These are phyloP conservation scores for Syngnathus floridae DNA, from an alignment of 2,113 vertebrate genomes.

Conservation along the genomic window DNA sequence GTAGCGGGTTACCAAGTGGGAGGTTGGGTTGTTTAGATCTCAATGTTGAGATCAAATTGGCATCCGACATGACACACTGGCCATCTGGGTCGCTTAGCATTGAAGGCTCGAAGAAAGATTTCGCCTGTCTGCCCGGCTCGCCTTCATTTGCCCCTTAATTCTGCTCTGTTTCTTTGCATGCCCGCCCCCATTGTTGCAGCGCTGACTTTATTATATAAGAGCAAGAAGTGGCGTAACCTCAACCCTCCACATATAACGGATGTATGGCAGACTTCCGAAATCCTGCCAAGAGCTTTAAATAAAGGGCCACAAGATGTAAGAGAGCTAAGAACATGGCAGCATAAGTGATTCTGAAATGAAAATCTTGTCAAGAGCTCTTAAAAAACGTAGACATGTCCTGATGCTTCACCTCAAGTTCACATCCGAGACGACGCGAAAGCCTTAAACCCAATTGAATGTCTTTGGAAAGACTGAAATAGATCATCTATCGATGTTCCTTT, in stretches of 20 bases:
- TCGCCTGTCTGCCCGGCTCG: conserved; percentile 51
- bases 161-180: conserved; percentile 66
- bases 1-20: conserved; percentile 43
- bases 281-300: neutral
- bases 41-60: conserved; percentile 48
- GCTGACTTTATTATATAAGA: conserved; percentile 46
- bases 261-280: neutral
- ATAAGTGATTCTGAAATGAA: neutral
- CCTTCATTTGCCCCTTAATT: conserved; percentile 53
- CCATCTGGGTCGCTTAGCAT: conserved; percentile 49
- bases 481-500: neutral
- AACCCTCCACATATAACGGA: neutral
- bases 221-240: conserved; percentile 34
- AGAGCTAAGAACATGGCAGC: neutral
- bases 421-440: neutral
- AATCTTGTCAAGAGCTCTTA: neutral
- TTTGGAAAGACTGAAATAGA: neutral
- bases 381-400: neutral
- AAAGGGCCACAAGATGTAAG: neutral
- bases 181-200: conserved; percentile 39
- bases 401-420: neutral
- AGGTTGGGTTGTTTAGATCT: conserved; percentile 45
- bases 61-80: conserved; percentile 53
- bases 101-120: conserved; percentile 54
- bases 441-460: neutral